A percentile compares a stretch with the other conserved stretches of the same genome.
These are phyloP conservation scores for Xyliphius kryptos DNA, from an alignment of 2,113 vertebrate genomes.

Conservation along the genomic window DNA sequence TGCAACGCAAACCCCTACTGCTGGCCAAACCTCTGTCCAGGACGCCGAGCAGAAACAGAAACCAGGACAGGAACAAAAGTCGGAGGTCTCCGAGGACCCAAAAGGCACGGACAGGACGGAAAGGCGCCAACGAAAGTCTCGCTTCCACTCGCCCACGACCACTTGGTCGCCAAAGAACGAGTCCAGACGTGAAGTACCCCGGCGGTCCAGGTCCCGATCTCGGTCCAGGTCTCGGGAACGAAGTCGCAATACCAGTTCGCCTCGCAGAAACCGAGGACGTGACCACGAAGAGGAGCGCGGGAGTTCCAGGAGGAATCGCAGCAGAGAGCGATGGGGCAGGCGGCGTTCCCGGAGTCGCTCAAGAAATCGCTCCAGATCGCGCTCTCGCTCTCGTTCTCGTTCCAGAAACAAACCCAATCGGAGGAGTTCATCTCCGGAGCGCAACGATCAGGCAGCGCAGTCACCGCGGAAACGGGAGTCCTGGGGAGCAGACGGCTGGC, in stretches of 20 bases:
- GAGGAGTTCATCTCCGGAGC: slow-evolving; percentile 66
- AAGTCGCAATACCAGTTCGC: slow-evolving; percentile 64
- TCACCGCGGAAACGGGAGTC: slow-evolving; percentile 81
- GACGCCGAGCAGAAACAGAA: slow-evolving; percentile 25
- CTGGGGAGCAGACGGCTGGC: slow-evolving; percentile 51
- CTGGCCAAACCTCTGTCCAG: too few species aligned
- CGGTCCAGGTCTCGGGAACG: too few species aligned
- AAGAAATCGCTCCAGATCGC: slow-evolving; percentile 65
- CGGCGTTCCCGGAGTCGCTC: slow-evolving; percentile 73
- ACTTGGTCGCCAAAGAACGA: slow-evolving; percentile 87
- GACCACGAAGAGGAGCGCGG: slow-evolving; percentile 64
- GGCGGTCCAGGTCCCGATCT: too few species aligned
- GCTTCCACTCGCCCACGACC: slow-evolving; percentile 89
- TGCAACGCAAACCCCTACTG: not conserved
- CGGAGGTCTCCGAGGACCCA: slow-evolving; percentile 28
- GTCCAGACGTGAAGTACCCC: slow-evolving; percentile 57
- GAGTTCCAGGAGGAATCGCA: slow-evolving; percentile 71
- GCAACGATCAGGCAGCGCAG: slow-evolving; percentile 66
- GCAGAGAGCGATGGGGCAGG: slow-evolving; percentile 72
- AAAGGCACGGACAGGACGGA: slow-evolving; percentile 55
- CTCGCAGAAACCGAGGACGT: slow-evolving; percentile 72
- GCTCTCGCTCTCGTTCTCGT: too few species aligned
- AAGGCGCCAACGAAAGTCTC: slow-evolving; percentile 67
- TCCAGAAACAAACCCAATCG: slow-evolving; percentile 73
- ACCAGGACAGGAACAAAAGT: slow-evolving; percentile 29